phyloP scores from a whole-genome alignment of 2,888 invertebrate genomes.

The Epirrita christyi region DNA sequence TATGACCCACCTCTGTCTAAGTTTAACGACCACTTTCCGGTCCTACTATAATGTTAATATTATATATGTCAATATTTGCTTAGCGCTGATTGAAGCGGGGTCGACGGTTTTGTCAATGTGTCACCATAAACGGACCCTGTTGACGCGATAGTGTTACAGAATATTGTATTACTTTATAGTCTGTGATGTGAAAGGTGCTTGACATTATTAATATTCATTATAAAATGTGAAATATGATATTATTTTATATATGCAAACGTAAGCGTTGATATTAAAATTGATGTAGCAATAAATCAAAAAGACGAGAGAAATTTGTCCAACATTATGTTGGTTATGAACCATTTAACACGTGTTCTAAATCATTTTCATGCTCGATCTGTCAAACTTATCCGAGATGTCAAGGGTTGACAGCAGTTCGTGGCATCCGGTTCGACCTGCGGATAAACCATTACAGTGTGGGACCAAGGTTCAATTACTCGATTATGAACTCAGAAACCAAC shows the following conservation, averaged over 20 bases:
- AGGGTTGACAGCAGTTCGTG: constrained; percentile 80
- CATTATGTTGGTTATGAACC: constrained; percentile 41
- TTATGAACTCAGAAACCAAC: constrained; percentile 45
- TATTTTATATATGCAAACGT: constrained; percentile 44
- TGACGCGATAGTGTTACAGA: constrained; percentile 57
- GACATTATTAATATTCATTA: constrained; percentile 51
- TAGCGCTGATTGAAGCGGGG: constrained; percentile 66
- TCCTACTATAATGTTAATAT: constrained; percentile 62
- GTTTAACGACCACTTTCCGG: constrained; percentile 77
- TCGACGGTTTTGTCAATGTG: constrained; percentile 59
- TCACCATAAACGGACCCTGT: constrained; percentile 53
- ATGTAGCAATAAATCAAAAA: constrained; percentile 44
- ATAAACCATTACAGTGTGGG: constrained; percentile 62
- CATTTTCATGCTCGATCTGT: constrained; percentile 74
- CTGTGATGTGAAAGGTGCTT: constrained; percentile 38
- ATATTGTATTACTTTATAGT: constrained; percentile 54
- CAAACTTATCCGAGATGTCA: constrained; percentile 78
- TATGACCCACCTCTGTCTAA: constrained; percentile 65
- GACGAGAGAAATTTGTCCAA: constrained; percentile 40
- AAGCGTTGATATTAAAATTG: constrained; percentile 42
- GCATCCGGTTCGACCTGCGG: constrained; percentile 70
- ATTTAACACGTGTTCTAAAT: constrained; percentile 63
- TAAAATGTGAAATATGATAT: constrained; percentile 54
- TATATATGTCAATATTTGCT: constrained; percentile 70
- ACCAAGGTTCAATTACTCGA: constrained; percentile 37